A percentile compares a stretch with the other conserved stretches of the same genome.
Conservation (phyloP, 2,888 invertebrate genomes). For the Rhorus exstirpatorius region DNA sequence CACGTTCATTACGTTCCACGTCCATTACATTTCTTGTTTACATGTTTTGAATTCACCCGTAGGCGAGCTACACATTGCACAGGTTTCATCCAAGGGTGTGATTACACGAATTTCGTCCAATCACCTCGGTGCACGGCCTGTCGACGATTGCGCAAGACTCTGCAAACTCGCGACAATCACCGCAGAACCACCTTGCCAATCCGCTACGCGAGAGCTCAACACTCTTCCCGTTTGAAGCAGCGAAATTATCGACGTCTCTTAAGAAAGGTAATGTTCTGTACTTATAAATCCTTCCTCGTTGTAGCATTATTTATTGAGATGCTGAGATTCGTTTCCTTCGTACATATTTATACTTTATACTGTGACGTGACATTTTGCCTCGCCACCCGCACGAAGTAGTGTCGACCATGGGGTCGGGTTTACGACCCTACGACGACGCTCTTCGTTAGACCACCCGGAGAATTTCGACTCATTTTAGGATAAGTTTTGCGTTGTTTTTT, state of each 20-base stretch:
- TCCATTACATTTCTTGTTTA: not conserved
- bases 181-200: not conserved
- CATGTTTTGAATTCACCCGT: not conserved
- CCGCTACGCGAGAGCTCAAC: not conserved
- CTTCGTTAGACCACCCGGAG: too few species aligned
- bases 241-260: not conserved
- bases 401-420: too few species aligned
- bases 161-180: conserved; percentile 9
- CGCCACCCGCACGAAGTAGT: too few species aligned
- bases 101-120: conserved; percentile 13
- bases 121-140: conserved; percentile 25
- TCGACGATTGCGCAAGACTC: conserved; percentile 7
- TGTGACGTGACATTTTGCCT: too few species aligned
- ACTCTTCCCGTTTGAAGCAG: conserved; percentile 10
- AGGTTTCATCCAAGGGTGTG: conserved; percentile 2
- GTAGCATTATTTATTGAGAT: not conserved
- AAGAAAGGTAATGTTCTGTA: conserved; percentile 8
- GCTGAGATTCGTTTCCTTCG: not conserved
- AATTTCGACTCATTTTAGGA: too few species aligned
- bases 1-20: not conserved
- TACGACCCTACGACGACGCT: too few species aligned
- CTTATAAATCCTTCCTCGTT: not conserved
- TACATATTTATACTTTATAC: too few species aligned
- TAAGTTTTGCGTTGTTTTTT: too few species aligned
- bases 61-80: conserved; percentile 5